Evolutionary conservation across 2,113 vertebrate genomes (phyloP).

Genomic region (Notiomystis cincta): DNA sequence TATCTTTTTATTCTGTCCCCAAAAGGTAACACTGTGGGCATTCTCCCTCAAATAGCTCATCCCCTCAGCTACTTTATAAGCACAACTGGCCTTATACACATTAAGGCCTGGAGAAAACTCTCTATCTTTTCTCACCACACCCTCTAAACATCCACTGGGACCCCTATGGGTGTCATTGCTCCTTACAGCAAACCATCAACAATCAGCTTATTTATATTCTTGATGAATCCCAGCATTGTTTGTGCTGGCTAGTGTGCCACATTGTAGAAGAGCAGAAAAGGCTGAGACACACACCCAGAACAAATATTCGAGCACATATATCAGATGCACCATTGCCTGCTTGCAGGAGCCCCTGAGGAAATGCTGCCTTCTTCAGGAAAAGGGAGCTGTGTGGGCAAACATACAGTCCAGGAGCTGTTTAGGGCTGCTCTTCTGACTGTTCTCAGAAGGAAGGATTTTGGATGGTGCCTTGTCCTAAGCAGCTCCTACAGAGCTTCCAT

Average conservation of each 20-base stretch:
- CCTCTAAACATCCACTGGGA: neutral
- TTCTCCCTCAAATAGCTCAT: neutral
- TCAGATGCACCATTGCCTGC: neutral
- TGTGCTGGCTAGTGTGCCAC: neutral
- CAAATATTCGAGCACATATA: neutral
- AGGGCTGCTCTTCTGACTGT: neutral
- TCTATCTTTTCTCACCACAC: neutral
- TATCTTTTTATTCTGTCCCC: neutral
- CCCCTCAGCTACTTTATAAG: neutral
- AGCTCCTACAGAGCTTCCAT: neutral
- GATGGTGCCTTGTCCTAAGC: neutral
- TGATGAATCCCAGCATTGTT: neutral
- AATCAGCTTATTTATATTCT: neutral
- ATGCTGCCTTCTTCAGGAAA: neutral
- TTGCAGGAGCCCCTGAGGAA: neutral
- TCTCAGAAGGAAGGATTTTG: neutral
- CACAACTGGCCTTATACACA: neutral
- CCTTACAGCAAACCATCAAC: neutral
- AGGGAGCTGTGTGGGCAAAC: neutral
- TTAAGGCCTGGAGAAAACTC: neutral
- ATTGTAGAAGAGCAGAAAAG: neutral
- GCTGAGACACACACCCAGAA: neutral
- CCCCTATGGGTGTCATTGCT: neutral
- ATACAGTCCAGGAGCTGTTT: neutral
- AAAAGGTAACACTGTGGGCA: neutral